phyloP scores from a whole-genome alignment of 2,888 invertebrate genomes.

The Griposia aprilina region DNA sequence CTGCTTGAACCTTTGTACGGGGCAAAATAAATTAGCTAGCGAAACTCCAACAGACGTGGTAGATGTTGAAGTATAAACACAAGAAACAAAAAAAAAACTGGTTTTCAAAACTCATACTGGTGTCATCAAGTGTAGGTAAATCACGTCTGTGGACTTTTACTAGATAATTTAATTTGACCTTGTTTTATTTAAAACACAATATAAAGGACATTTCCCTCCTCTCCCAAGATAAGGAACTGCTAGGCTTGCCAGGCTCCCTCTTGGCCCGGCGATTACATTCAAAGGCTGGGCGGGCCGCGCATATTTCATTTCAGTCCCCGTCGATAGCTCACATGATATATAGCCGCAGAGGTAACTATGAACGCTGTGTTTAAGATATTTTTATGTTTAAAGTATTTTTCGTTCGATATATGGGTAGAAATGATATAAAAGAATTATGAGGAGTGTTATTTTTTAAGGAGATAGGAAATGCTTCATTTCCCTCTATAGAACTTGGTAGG shows the following conservation, averaged over 20 bases:
- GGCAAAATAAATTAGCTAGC: too few species aligned
- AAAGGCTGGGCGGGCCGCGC: slow-evolving; percentile 77
- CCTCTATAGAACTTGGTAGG: background rate
- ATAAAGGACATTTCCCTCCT: background rate
- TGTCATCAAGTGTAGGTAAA: too few species aligned
- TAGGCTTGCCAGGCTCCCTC: slow-evolving; percentile 26
- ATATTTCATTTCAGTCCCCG: slow-evolving; percentile 84
- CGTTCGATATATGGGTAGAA: slow-evolving; percentile 26
- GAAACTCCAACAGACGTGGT: too few species aligned
- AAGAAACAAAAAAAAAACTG: too few species aligned
- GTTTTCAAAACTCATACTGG: too few species aligned
- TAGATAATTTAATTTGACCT: too few species aligned
- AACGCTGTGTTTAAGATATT: slow-evolving; percentile 67
- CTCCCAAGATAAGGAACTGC: slow-evolving; percentile 36
- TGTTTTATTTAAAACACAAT: too few species aligned
- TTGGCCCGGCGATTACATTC: slow-evolving; percentile 72
- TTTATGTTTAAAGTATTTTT: slow-evolving; percentile 60
- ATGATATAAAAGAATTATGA: slow-evolving; percentile 25
- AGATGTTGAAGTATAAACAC: too few species aligned
- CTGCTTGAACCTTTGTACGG: background rate
- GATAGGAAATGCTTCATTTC: slow-evolving; percentile 6
- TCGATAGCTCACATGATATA: slow-evolving; percentile 84
- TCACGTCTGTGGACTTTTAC: too few species aligned
- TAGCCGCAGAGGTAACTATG: slow-evolving; percentile 58
- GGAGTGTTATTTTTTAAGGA: slow-evolving; percentile 23